Percentiles rank a stretch among this genome's conserved stretches.
These are phyloP conservation scores for Drosophila rhopaloa DNA, from an alignment of 1,140 invertebrate species.

Conservation along the genomic window DNA sequence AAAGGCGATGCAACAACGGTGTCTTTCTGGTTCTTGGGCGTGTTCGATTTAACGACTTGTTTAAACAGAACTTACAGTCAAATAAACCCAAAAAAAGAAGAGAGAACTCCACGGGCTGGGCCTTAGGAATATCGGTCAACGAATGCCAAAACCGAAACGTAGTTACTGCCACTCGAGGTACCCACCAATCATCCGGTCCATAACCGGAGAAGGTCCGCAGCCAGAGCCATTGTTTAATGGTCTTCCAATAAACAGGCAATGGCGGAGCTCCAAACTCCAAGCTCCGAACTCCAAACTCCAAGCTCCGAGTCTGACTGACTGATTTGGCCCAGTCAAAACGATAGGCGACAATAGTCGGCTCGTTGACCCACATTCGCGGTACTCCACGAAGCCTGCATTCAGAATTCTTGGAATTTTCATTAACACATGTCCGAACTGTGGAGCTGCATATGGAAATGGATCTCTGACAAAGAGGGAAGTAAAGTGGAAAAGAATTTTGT, in stretches of 20 bases:
- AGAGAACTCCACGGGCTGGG: constrained; percentile 35
- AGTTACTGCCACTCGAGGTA: constrained; percentile 35
- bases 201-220: constrained; percentile 27
- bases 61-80: constrained; percentile 70
- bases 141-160: constrained; percentile 43
- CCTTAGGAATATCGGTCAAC: constrained; percentile 69
- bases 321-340: constrained; percentile 76
- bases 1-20: constrained; percentile 1
- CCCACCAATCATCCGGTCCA: constrained; percentile 54
- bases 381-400: constrained; percentile 39
- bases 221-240: constrained; percentile 73
- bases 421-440: constrained; percentile 67
- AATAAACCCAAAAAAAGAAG: constrained; percentile 69
- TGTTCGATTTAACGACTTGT: constrained; percentile 75
- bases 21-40: constrained; percentile 34
- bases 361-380: constrained; percentile 74
- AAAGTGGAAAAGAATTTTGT: constrained; percentile 57
- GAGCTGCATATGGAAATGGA: constrained; percentile 64
- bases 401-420: constrained; percentile 79
- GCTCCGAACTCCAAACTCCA: not conserved
- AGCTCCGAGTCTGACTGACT: constrained; percentile 42
- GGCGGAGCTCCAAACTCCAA: not conserved
- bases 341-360: constrained; percentile 72
- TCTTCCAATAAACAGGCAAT: constrained; percentile 72
- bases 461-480: constrained; percentile 41